Base-by-base conservation (phyloP, 2,797 vertebrate genomes). In the Furcifer pardalis region DNA sequence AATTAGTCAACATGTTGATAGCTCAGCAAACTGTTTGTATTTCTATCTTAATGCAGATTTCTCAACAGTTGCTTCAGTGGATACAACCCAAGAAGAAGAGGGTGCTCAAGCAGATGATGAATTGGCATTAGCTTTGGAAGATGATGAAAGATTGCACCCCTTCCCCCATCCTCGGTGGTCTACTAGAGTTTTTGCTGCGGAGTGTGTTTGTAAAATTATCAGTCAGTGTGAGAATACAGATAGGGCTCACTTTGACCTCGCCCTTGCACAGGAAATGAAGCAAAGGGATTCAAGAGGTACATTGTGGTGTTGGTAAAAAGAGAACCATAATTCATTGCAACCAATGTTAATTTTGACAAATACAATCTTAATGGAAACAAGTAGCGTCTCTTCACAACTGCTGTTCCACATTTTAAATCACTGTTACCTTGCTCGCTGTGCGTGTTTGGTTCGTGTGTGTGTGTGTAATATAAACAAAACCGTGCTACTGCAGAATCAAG, bases 181-280 rank as follows among this genome's bases (percentile, higher is more conserved):
- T 66, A 99, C 98, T 0, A 96, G 98, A 85, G 96, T 98, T 90
- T 98, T 99, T 59, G 97, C 98, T 86, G 96, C 97, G 86, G 95
- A 98, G 68, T 98, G 97, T 56, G 95, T 98, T 78, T 98, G 97
- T 92, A 96, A 96, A 90, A 96, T 99, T 90, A 95, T 98, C 25
- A 94, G 88, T 13, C 97, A 97, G 88, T 98, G 98, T 86, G 97
- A 97, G 90, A 95, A 86, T 2, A 93, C 95, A 3, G 94, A 95
- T 88, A 93, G 87, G 0, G 96, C 97, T 25, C 98, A 98, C 95
- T 99, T 98, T 84, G 95, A 98, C 84, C 83, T 98, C 95, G 93
- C 90, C 23, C 93, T 97, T 89, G 98, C 98, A 91, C 98, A 98
- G 90, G 97, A 98, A 90, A 95, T 95, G 88, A 97, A 97, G 81